Percentiles rank a stretch among this genome's conserved stretches.
Evolutionary conservation across 2,113 vertebrate species (phyloP).

Genomic region (Scomber colias): DNA sequence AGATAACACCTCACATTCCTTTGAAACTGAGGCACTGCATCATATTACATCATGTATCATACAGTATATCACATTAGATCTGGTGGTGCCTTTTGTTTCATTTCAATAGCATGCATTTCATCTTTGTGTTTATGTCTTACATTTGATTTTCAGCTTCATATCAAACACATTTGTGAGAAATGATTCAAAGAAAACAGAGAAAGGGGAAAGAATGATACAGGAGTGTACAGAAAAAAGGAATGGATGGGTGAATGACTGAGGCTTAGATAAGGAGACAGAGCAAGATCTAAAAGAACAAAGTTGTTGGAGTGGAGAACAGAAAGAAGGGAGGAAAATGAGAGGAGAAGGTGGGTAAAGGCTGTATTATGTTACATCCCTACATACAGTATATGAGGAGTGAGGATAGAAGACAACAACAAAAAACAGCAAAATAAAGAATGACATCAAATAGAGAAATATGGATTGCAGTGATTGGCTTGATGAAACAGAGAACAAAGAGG

Average conservation of each 20-base stretch:
- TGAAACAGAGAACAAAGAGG: constrained; percentile 3
- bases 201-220: background rate
- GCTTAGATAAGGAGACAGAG: background rate
- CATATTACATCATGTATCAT: background rate
- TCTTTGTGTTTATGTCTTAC: background rate
- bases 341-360: background rate
- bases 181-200: background rate
- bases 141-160: background rate
- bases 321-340: background rate
- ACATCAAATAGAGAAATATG: background rate
- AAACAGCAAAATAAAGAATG: background rate
- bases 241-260: background rate
- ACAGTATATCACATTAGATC: background rate
- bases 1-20: background rate
- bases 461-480: background rate
- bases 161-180: background rate
- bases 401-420: background rate
- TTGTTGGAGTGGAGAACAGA: background rate
- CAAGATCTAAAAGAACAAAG: too few species aligned
- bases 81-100: background rate
- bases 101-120: constrained; percentile 1
- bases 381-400: background rate
- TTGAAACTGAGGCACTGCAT: background rate
- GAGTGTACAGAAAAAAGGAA: background rate
- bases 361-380: background rate